These are phyloP conservation scores for Polylopha cassiicola DNA, from an alignment of 2,888 invertebrate species.

Conservation along the genomic window DNA sequence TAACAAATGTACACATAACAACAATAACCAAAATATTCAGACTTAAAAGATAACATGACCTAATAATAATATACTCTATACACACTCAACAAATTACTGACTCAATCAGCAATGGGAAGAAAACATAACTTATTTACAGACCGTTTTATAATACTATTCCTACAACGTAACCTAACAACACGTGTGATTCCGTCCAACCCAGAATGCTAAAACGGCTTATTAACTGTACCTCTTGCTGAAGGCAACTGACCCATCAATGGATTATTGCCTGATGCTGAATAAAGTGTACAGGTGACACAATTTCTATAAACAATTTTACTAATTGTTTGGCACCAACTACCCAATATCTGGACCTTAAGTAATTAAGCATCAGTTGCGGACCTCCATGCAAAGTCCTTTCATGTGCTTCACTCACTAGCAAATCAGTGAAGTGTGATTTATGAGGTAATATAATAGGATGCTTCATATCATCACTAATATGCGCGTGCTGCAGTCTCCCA, in stretches of 20 bases:
- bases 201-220: background rate
- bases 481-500: no score
- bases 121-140: background rate
- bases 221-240: background rate
- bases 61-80: no score
- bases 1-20: no score
- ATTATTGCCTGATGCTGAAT: background rate
- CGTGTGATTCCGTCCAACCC: background rate
- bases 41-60: no score
- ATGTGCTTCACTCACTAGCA: slow-evolving; percentile 8
- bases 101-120: no score
- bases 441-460: slow-evolving; percentile 8
- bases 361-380: slow-evolving; percentile 3
- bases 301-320: background rate
- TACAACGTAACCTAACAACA: background rate
- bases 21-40: no score
- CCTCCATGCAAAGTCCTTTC: slow-evolving; percentile 9
- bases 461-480: slow-evolving; percentile 4
- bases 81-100: no score
- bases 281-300: background rate
- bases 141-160: background rate
- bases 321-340: slow-evolving; percentile 1
- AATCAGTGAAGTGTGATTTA: background rate
- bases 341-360: slow-evolving; percentile 7
- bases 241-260: slow-evolving; percentile 10